Evolutionary conservation across 2,888 invertebrate species (phyloP), one percentile per base, ranked within the genome.

Genomic region (Megalurothrips usitatus): DNA sequence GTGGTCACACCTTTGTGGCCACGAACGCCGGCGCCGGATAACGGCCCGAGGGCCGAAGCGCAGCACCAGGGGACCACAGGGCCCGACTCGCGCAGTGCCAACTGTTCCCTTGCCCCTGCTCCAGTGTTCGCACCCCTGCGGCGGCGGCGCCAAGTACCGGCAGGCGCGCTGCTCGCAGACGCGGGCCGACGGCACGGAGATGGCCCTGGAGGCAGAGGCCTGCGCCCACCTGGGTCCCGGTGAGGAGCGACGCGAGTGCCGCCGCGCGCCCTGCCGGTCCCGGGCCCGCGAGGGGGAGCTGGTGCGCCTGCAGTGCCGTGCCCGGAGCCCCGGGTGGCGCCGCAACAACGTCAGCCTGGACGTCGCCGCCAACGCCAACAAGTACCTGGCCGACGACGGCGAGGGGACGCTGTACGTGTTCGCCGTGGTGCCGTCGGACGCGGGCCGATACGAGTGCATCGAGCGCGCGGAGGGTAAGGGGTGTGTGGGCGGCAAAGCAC

Each of bases 301-400:
- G 68, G 11, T 26, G 68, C 23, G 68, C 23, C 68, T 75, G 11
- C 23, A 75, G 8, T 75, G 68, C 68, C 68, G 26, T 26, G 68
- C 26, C 23, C 23, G 26, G 23, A 23, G 26, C 68, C 26, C 26
- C 26, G 10, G 23, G 26, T 75, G 68, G 68, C 9, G 26, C 26
- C 26, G 23, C 68, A 23, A 75, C 23, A 26, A 26, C 68, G 26
- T 10, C 68, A 26, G 23, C 68, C 23, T 75, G 23, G 68, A 75
- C 68, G 26, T 75, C 23, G 23, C 23, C 23, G 9, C 23, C 23
- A 0, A 75, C 26, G 68, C n/a, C 11, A 12, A 75, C 26, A 75
- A 75, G 68, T 75, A 75, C 68, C 68, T 75, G 11, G 68, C 68
- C 68, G 68, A 75, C 68, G 12, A 75, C 68, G 68, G 26, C 68